A percentile compares a stretch with the other conserved stretches of the same genome.
Evolutionary conservation across 1,140 invertebrate species (phyloP).

Genomic region (Mercenaria mercenaria): DNA sequence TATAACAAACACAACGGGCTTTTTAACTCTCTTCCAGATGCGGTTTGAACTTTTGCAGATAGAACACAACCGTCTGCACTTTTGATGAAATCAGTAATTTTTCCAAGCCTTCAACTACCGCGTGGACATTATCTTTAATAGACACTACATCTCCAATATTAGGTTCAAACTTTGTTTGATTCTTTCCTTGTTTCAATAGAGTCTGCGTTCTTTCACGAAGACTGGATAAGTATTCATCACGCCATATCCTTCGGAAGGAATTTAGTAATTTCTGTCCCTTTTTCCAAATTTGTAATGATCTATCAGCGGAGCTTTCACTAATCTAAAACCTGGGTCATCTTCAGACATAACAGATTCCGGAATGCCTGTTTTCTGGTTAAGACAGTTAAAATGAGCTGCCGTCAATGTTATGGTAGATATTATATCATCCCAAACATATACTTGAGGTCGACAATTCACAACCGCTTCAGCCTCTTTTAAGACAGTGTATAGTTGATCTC

Average conservation of each 20-base stretch:
- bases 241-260: slow-evolving; percentile 33
- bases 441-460: slow-evolving; percentile 16
- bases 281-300: slow-evolving; percentile 39
- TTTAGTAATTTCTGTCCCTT: slow-evolving; percentile 47
- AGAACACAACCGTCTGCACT: neutral
- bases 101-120: slow-evolving; percentile 22
- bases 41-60: neutral
- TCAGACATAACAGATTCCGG: neutral
- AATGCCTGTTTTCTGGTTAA: slow-evolving; percentile 34
- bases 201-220: slow-evolving; percentile 22
- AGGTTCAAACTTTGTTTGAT: neutral
- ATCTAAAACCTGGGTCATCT: neutral
- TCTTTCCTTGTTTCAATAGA: neutral
- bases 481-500: slow-evolving; percentile 5
- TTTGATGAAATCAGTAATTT: neutral
- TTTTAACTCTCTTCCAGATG: neutral
- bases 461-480: slow-evolving; percentile 18
- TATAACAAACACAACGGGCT: slow-evolving; percentile 6
- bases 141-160: neutral
- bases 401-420: slow-evolving; percentile 7
- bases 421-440: slow-evolving; percentile 20
- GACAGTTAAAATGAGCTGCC: neutral
- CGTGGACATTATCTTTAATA: slow-evolving; percentile 35
- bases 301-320: neutral
- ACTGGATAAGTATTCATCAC: slow-evolving; percentile 45